Percentiles rank a stretch among this genome's conserved stretches.
Evolutionary conservation across 2,113 vertebrate genomes (phyloP).

Genomic region (Notechis scutatus): DNA sequence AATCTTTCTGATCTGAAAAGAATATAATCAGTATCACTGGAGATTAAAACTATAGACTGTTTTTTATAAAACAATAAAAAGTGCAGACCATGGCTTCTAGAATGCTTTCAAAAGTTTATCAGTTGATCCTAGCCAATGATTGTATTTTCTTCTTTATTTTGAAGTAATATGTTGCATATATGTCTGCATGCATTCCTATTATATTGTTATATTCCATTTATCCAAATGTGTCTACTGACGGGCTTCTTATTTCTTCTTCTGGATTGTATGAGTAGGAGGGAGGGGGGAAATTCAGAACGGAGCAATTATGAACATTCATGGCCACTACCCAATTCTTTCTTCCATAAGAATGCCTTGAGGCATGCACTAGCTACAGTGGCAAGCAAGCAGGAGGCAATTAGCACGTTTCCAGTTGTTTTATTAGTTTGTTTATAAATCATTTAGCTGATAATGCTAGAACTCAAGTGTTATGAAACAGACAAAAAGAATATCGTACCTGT

Average conservation of each 20-base stretch:
- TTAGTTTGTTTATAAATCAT: not conserved
- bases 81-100: not conserved
- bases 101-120: not conserved
- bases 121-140: not conserved
- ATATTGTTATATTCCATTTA: not conserved
- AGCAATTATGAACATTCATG: not conserved
- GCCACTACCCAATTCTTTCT: not conserved
- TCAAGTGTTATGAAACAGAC: not conserved
- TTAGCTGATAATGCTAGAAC: not conserved
- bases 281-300: not conserved
- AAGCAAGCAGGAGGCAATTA: not conserved
- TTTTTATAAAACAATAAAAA: not conserved
- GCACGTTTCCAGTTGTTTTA: not conserved
- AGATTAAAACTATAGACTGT: not conserved
- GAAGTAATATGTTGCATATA: not conserved
- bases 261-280: not conserved
- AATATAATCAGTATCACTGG: not conserved
- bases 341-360: not conserved
- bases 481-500: not conserved
- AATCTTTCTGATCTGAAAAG: not conserved
- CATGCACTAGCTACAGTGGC: not conserved
- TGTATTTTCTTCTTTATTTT: not conserved
- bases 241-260: not conserved
- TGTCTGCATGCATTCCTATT: not conserved
- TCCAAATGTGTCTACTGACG: not conserved